Percentiles rank a stretch among this genome's conserved stretches.
Conservation (phyloP, 2,888 invertebrate genomes). For the Pollenia labialis region DNA sequence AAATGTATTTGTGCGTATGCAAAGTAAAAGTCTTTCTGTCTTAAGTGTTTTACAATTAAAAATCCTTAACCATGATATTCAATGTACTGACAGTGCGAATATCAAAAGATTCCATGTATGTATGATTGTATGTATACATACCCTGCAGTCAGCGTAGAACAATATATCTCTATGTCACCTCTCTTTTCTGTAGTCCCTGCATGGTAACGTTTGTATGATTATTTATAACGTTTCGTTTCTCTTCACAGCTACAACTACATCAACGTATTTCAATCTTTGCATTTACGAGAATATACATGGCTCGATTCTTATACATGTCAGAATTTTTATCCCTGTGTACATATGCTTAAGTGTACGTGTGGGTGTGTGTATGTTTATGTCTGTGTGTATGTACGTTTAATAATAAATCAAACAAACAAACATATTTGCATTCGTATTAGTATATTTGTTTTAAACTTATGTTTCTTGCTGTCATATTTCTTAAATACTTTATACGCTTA, state of each 20-base stretch:
- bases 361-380: neutral
- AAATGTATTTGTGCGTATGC: neutral
- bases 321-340: neutral
- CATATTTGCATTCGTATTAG: conserved; percentile 24
- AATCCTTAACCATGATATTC: conserved; percentile 57
- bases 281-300: conserved; percentile 39
- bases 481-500: conserved; percentile 32
- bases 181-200: too few species aligned
- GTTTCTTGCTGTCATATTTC: conserved; percentile 64
- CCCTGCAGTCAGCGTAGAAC: too few species aligned
- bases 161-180: too few species aligned
- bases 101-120: conserved; percentile 44
- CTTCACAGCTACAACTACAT: conserved; percentile 12
- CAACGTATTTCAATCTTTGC: conserved; percentile 18
- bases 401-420: conserved; percentile 36
- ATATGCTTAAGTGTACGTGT: neutral
- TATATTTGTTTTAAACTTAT: conserved; percentile 41
- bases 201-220: neutral
- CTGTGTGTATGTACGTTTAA: conserved; percentile 10
- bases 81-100: conserved; percentile 7
- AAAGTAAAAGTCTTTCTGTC: conserved; percentile 23
- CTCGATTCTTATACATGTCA: neutral
- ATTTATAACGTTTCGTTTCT: neutral
- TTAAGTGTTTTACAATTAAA: conserved; percentile 67
- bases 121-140: too few species aligned